Base-by-base conservation (phyloP, 2,113 vertebrate genomes). In the Takifugu bimaculatus region DNA sequence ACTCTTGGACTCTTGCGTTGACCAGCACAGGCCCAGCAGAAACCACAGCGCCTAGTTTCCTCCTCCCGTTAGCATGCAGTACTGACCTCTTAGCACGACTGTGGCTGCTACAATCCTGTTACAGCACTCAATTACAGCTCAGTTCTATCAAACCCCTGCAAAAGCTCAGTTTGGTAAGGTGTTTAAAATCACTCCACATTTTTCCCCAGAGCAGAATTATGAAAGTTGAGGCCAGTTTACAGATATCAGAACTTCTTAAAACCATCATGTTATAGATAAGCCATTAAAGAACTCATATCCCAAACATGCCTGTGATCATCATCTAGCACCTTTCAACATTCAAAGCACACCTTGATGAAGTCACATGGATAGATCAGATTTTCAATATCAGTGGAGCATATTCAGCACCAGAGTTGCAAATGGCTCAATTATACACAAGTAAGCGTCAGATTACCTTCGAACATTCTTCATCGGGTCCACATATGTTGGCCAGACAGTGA, bases 401-500 rank as follows among this genome's bases (percentile, higher is more conserved):
- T 45, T 45, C 44, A 45, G 44, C 14, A 45, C 44, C 29, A 32
- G 1, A 32, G 29, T n/a, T 49, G 47, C 6, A 20, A 20, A 49
- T 49, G 44, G 12, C 13, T 45, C 44, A 45, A 10, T 45, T 45
- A 45, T 14, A 25, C 15, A 27, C 11, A 52, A 27, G 4, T 9
- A 7, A 4, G 4, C 43, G 26, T 44, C 5, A 4, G 6, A 25
- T 80, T 75, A 90, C 90, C 81, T 73, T 75, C 6, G 66, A 60
- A 14, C 90, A 91, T 67, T 80, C 65, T 20, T 87, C 77, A 13
- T 74, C 25, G 0, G 13, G 77, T 4, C 59, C 80, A 29, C 90
- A 91, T 26, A 91, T 60, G 51, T 77, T 79, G 58, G 82, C 65
- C 66, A 82, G 43, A 63, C 90, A 91, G 75, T 91, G 90, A 3